phyloP scores from a whole-genome alignment of 1,140 invertebrate genomes.

The Phymastichus coffea region DNA sequence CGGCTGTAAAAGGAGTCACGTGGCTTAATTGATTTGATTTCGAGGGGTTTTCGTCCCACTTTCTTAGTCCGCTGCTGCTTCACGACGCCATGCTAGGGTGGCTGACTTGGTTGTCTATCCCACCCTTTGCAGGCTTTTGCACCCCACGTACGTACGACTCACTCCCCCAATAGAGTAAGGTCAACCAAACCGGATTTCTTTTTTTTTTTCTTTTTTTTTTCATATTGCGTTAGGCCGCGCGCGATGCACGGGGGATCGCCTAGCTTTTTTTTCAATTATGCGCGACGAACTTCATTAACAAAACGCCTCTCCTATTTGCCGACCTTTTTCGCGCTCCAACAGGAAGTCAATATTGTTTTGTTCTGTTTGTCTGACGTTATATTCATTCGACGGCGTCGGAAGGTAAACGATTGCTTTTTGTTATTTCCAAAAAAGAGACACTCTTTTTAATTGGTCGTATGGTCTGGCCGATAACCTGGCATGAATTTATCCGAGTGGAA shows the following conservation, averaged over 20 bases:
- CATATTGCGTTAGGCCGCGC: too few relatives aligned
- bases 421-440: too few relatives aligned
- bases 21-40: constrained; percentile 29
- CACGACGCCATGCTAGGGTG: constrained; percentile 15
- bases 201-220: constrained; percentile 14
- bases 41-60: constrained; percentile 25
- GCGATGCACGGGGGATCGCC: too few relatives aligned
- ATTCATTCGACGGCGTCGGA: too few relatives aligned
- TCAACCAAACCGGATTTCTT: constrained; percentile 21
- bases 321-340: too few relatives aligned
- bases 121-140: neutral
- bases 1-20: constrained; percentile 21
- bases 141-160: neutral
- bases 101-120: neutral
- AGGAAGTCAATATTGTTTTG: too few relatives aligned
- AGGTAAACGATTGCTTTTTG: too few relatives aligned
- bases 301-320: neutral
- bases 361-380: too few relatives aligned
- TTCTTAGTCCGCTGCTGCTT: neutral
- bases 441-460: too few relatives aligned
- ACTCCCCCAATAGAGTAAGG: too few relatives aligned
- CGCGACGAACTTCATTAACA: neutral
- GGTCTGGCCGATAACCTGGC: too few relatives aligned
- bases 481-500: too few relatives aligned
- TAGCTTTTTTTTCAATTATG: constrained; percentile 7